Evolutionary conservation across 2,888 invertebrate species (phyloP), one percentile per base, ranked within the genome.

Genomic region (Caenorhabditis zanzibari): DNA sequence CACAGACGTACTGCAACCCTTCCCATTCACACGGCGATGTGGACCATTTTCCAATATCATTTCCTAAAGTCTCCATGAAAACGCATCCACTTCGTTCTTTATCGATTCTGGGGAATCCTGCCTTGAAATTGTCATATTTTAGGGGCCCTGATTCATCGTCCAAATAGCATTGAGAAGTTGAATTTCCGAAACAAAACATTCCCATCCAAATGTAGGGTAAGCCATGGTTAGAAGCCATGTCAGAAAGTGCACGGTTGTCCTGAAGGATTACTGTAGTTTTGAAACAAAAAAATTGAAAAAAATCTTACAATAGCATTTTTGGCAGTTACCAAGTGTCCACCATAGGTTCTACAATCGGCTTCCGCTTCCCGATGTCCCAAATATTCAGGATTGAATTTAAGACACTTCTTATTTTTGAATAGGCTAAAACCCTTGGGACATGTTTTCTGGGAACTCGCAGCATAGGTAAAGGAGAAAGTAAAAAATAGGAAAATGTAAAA

Each of bases 241-340:
- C 47, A 6, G 66, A n/a, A 0, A 75, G n/a, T 6, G 35, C 66
- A 10, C 66, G 58, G 54, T 64, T 74, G 47, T 74, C 74, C 64
- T 64, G 32, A 56, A 56, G n/a, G n/a, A n/a, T n/a, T n/a, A 14
- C 6, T 10, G 2, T 0, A 5, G 10, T 22, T 6, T 54, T 19
- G 24, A 54, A 1, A 35, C 9, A 7, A n/a, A 4, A 22, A 19
- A 12, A 12, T 16, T 7, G 16, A 28, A 19, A 38, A 38, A 22
- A 38, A 32, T 35, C 75, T 66, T 12, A 75, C 75, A 47, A 75
- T 75, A 9, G 75, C 44, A 58, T 66, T 75, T 19, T 75, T 16
- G 12, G 59, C 16, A n/a, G 44, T 75, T 7, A 61, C 68, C n/a
- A 76, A 41, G 3, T 68, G 68, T 1, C 76, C 76, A 61, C 76